Evolutionary conservation across 2,797 vertebrate species (phyloP).

Genomic region (Phrynocephalus guinanensis): DNA sequence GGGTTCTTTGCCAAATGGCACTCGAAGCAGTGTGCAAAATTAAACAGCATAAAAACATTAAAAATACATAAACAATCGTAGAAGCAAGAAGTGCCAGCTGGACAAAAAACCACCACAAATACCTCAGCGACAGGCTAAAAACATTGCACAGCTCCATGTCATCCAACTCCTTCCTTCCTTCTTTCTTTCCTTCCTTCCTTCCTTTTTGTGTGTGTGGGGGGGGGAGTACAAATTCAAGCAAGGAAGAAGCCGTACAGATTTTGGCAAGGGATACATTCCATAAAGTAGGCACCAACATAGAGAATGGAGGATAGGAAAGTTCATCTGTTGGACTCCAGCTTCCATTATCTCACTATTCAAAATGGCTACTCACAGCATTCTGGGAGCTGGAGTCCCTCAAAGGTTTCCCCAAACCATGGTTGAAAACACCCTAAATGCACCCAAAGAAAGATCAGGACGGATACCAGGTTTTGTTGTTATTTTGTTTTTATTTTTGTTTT

Average conservation of each 20-base stretch:
- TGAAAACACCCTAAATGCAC: background rate
- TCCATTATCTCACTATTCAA: no score
- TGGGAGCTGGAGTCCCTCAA: background rate
- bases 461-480: no score
- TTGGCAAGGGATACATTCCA: background rate
- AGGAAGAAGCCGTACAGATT: background rate
- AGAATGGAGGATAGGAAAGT: background rate
- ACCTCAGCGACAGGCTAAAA: background rate
- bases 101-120: background rate
- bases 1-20: constrained; percentile 37
- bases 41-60: constrained; percentile 14
- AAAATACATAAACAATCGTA: constrained; percentile 26
- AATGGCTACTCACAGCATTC: no score
- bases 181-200: no score
- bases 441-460: background rate
- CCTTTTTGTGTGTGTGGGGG: background rate
- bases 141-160: background rate
- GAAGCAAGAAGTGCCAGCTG: constrained; percentile 17
- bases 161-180: background rate
- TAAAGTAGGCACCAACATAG: no score
- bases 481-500: no score
- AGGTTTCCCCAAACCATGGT: no score
- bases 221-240: background rate
- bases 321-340: background rate
- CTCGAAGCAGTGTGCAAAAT: background rate